Percentiles rank a stretch among this genome's conserved stretches.
These are phyloP conservation scores for Megaleporinus macrocephalus DNA, from an alignment of 2,113 vertebrate species.

Conservation along the genomic window DNA sequence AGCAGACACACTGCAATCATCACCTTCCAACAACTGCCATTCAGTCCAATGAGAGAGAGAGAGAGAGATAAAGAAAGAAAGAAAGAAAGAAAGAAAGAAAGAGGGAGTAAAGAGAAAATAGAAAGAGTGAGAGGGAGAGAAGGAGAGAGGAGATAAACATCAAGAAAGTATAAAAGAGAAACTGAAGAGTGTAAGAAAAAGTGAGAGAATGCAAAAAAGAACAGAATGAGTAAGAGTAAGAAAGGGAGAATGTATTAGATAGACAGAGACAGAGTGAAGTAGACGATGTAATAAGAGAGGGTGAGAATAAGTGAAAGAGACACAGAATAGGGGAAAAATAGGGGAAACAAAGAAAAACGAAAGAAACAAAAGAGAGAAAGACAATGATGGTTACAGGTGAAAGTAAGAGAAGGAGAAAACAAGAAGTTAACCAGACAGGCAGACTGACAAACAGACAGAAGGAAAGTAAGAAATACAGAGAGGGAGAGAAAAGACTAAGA, in stretches of 20 bases:
- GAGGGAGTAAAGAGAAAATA: background rate
- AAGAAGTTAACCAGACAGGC: too few species aligned
- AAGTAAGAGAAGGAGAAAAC: too few species aligned
- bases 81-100: background rate
- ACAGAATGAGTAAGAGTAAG: background rate
- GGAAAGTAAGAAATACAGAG: background rate
- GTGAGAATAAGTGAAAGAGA: too few species aligned
- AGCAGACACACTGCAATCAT: background rate
- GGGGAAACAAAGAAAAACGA: too few species aligned
- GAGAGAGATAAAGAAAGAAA: background rate
- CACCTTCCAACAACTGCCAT: constrained; percentile 2
- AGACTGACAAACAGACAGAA: background rate
- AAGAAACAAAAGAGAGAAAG: too few species aligned
- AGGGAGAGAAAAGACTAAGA: background rate
- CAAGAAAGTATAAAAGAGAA: too few species aligned
- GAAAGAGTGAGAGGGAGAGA: too few species aligned
- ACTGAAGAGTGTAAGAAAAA: too few species aligned
- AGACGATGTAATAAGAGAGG: background rate
- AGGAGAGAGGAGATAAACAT: too few species aligned
- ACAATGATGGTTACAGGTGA: too few species aligned
- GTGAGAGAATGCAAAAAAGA: too few species aligned
- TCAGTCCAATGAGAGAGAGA: background rate
- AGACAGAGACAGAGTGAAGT: background rate
- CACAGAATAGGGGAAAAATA: too few species aligned
- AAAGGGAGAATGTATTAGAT: background rate